Conservation (phyloP, 2,113 vertebrate genomes). For the Lasiurus borealis region DNA sequence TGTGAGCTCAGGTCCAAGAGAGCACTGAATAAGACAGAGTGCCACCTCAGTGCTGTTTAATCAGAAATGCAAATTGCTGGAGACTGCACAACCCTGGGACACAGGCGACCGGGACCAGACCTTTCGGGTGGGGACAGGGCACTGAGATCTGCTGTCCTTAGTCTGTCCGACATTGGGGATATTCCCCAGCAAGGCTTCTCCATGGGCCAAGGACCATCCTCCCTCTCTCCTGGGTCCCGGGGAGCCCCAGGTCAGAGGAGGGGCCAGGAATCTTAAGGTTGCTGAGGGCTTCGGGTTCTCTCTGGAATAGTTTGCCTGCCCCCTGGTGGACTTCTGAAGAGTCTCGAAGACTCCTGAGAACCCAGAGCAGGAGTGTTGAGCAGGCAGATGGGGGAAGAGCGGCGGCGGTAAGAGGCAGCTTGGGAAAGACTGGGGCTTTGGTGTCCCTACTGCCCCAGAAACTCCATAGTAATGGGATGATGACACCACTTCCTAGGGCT, state of each 20-base stretch:
- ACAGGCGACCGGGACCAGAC: fast-evolving
- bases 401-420: neutral
- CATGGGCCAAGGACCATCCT: fast-evolving
- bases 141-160: neutral
- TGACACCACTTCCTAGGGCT: neutral
- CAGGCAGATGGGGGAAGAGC: neutral
- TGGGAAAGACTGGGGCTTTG: neutral
- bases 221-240: neutral
- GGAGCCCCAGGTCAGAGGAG: neutral
- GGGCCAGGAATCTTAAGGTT: neutral
- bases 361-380: neutral
- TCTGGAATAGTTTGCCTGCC: slow-evolving; percentile 74
- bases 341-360: neutral
- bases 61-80: neutral
- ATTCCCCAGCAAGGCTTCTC: neutral
- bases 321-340: slow-evolving; percentile 67
- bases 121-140: neutral
- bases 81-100: neutral
- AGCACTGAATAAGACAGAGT: neutral
- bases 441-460: neutral
- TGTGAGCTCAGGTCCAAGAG: fast-evolving
- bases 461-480: fast-evolving
- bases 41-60: fast-evolving
- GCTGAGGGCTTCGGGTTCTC: neutral
- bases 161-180: neutral